These are phyloP conservation scores for Dendroctonus ponderosae DNA, from an alignment of 1,140 invertebrate genomes.

Conservation along the genomic window DNA sequence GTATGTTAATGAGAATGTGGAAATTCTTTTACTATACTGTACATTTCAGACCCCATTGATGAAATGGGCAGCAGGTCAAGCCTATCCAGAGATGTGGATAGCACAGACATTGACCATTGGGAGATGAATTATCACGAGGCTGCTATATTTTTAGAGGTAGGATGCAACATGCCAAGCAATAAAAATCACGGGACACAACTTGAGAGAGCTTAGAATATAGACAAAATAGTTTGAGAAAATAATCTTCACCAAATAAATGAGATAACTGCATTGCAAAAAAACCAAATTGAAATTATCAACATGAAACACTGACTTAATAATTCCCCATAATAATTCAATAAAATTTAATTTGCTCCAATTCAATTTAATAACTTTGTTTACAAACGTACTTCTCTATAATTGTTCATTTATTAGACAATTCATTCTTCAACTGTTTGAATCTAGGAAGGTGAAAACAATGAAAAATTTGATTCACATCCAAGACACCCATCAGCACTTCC, in stretches of 20 bases:
- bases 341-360: no score
- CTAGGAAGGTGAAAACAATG: constrained; percentile 89
- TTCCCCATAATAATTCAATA: no score
- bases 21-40: no score
- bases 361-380: neutral
- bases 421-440: constrained; percentile 11
- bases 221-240: neutral
- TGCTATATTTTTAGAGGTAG: constrained; percentile 77
- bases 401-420: constrained; percentile 1
- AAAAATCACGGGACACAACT: no score
- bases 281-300: no score
- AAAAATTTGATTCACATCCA: constrained; percentile 89
- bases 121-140: constrained; percentile 90
- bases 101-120: constrained; percentile 60
- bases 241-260: neutral
- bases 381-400: neutral
- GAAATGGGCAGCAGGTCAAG: constrained; percentile 52
- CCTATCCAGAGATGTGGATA: constrained; percentile 45
- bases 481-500: constrained; percentile 78
- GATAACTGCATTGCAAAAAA: no score
- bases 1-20: no score
- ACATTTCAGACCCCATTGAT: constrained; percentile 39
- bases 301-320: no score
- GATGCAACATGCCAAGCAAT: neutral
- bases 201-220: no score